Conservation (phyloP, 2,113 vertebrate genomes). For the Dromas ardeola region DNA sequence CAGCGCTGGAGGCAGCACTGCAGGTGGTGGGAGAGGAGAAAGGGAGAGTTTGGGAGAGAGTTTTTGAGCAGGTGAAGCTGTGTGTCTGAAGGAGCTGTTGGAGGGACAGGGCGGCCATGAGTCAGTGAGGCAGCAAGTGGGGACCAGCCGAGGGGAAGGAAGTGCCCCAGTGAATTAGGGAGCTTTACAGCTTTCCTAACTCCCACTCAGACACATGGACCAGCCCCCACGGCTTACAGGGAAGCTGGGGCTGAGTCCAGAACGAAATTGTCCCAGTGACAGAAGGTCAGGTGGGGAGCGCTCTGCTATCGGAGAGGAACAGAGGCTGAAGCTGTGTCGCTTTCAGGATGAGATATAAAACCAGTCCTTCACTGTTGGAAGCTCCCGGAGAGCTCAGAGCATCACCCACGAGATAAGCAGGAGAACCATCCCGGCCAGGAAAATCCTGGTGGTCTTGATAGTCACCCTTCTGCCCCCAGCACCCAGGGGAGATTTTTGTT, state of each 20-base stretch:
- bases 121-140: background rate
- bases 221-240: background rate
- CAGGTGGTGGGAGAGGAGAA: background rate
- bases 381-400: background rate
- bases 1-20: no score
- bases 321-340: background rate
- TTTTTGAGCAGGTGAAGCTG: background rate
- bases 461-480: no score
- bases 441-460: background rate
- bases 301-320: background rate
- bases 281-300: background rate
- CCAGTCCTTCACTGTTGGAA: background rate
- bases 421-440: background rate
- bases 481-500: fast-evolving
- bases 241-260: background rate
- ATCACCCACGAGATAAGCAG: background rate
- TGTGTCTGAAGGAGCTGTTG: background rate
- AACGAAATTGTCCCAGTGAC: fast-evolving
- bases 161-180: background rate
- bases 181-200: background rate
- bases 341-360: background rate
- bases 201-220: no score
- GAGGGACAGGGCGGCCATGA: background rate
- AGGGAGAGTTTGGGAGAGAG: background rate
- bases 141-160: fast-evolving